Conservation (phyloP, 2,888 invertebrate genomes). For the Drosophila tripunctata region DNA sequence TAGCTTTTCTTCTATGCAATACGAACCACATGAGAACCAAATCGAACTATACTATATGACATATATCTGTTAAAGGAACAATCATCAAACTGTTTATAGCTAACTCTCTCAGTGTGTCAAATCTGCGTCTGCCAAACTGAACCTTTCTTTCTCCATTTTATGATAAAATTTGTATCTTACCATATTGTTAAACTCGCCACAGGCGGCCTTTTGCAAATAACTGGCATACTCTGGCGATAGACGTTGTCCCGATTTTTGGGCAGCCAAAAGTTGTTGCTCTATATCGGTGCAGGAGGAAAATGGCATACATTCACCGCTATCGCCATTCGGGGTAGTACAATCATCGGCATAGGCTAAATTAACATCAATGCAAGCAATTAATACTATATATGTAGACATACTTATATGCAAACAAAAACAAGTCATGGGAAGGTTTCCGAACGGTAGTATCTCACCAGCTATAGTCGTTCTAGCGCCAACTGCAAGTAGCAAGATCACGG, state of each 20-base stretch:
- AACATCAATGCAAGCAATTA: slow-evolving; percentile 41
- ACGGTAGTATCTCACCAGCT: slow-evolving; percentile 61
- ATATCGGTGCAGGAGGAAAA: slow-evolving; percentile 65
- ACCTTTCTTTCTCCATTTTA: no score
- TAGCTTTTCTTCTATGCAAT: no score
- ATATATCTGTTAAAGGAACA: no score
- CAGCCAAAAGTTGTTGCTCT: slow-evolving; percentile 42
- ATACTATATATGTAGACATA: no score
- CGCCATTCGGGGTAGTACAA: slow-evolving; percentile 61
- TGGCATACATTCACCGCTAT: slow-evolving; percentile 69
- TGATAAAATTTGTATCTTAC: no score
- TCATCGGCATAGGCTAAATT: slow-evolving; percentile 66
- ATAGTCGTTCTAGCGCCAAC: slow-evolving; percentile 28
- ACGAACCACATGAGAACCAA: no score
- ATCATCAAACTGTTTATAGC: no score
- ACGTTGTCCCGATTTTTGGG: slow-evolving; percentile 23
- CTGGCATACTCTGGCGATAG: slow-evolving; percentile 38
- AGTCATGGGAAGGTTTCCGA: slow-evolving; percentile 34
- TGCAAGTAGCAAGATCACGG: slow-evolving; percentile 30
- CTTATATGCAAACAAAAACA: slow-evolving; percentile 9
- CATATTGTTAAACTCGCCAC: slow-evolving; percentile 56
- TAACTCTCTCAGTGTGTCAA: no score
- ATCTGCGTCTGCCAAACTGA: no score
- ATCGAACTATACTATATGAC: no score
- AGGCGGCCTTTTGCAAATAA: slow-evolving; percentile 50